These are phyloP conservation scores for Verasper variegatus DNA, from an alignment of 2,113 vertebrate species.

Conservation along the genomic window DNA sequence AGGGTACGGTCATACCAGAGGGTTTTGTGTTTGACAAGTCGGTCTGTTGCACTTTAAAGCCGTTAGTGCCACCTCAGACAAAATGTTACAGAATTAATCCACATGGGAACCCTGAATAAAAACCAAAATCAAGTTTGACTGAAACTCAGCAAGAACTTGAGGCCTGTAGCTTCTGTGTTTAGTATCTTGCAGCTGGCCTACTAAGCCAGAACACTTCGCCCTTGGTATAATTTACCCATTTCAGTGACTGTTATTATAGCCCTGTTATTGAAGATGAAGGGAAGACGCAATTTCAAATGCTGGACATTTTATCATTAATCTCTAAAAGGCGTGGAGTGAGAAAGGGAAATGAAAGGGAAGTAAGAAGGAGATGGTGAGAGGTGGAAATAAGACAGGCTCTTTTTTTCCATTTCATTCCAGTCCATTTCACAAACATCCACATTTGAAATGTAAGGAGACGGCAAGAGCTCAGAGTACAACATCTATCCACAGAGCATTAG, in stretches of 20 bases:
- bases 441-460: slow-evolving; percentile 70
- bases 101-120: slow-evolving; percentile 26
- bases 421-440: slow-evolving; percentile 82
- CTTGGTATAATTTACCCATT: slow-evolving; percentile 58
- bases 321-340: slow-evolving; percentile 33
- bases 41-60: background rate
- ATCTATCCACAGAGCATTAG: slow-evolving; percentile 73
- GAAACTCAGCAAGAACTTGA: slow-evolving; percentile 46
- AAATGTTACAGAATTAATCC: background rate
- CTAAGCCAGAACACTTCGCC: slow-evolving; percentile 41
- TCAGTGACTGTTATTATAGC: slow-evolving; percentile 58
- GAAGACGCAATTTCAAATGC: slow-evolving; percentile 42
- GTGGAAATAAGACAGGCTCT: slow-evolving; percentile 65
- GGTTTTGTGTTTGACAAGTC: slow-evolving; percentile 4
- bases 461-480: slow-evolving; percentile 59
- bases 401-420: slow-evolving; percentile 72
- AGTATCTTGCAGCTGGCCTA: slow-evolving; percentile 36
- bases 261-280: slow-evolving; percentile 38
- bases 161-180: slow-evolving; percentile 24
- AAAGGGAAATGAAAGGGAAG: slow-evolving; percentile 54
- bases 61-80: too few relatives aligned
- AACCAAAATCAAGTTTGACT: slow-evolving; percentile 49
- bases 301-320: slow-evolving; percentile 58
- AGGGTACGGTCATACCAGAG: background rate
- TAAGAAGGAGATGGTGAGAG: slow-evolving; percentile 37